These are phyloP conservation scores for Sciurus carolinensis DNA, from an alignment of 2,797 vertebrate genomes.

Conservation along the genomic window DNA sequence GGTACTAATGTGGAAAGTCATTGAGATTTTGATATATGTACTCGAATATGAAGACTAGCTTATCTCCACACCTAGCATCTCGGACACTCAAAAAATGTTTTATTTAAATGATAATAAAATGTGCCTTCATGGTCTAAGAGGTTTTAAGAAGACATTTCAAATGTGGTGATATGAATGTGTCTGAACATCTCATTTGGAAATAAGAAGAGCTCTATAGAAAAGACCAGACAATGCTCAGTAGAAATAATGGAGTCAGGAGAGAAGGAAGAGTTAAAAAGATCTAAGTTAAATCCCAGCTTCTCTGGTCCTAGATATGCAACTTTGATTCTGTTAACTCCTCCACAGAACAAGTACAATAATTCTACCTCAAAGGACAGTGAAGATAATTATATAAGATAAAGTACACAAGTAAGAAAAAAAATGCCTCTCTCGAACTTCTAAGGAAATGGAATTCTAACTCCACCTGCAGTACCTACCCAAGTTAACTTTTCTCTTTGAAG, in stretches of 20 bases:
- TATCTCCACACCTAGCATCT: not conserved
- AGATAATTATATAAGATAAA: conserved; percentile 13
- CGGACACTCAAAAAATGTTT: not conserved
- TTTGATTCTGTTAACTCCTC: conserved; percentile 19
- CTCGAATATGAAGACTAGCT: not conserved
- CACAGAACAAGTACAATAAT: conserved; percentile 23
- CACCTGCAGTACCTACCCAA: not conserved
- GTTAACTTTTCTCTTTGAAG: conserved; percentile 56
- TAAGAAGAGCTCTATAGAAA: not conserved
- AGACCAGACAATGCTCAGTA: not conserved
- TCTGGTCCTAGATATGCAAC: not conserved
- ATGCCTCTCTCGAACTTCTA: not conserved
- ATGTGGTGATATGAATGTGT: not conserved
- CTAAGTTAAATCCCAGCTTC: not conserved
- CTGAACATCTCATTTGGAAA: not conserved
- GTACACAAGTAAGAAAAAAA: not conserved
- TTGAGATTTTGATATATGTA: not conserved
- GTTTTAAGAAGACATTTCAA: conserved; percentile 17
- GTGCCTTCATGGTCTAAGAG: not conserved
- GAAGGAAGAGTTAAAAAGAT: not conserved
- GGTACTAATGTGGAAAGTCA: not conserved
- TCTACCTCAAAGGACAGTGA: not conserved
- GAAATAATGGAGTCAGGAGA: not conserved
- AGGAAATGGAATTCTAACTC: conserved; percentile 27
- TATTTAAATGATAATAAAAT: not conserved